Base-by-base conservation (phyloP, 2,113 vertebrate genomes). In the Macquaria australasica region DNA sequence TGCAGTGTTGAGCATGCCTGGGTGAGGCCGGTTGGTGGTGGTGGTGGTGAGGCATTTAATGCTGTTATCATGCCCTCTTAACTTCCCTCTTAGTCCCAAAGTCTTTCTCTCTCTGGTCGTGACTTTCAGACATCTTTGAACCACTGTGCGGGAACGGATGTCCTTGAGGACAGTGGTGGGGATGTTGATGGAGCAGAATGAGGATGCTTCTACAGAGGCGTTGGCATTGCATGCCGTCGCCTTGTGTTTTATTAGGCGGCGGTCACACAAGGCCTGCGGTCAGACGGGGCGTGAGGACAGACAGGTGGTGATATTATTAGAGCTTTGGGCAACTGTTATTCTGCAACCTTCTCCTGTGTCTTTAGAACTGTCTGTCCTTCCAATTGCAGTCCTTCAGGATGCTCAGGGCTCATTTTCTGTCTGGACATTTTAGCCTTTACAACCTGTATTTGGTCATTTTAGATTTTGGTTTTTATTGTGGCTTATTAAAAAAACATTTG, bases 101-200 rank as follows among this genome's bases (percentile, higher is more conserved):
- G 18, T 14, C 37, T 41, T 4, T 48, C 41, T 34, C 39, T 77
- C 55, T 56, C 48, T 23, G 20, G 62, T 45, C 53, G 18, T 87
- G 91, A 91, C 94, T 94, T 94, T 89, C 74, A 92, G 86, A 93
- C 80, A 77, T 87, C 92, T 90, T 90, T 85, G 76, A 80, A 68
- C 73, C 73, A 28, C 70, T 20, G 83, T 28, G 48, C 53, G 73
- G 76, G 64, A 37, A 41, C 8, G 5, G 14, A 16, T 2, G 81
- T 75, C 76, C 87, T 87, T 69, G 85, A 21, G 18, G 43, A 34
- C 25, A 0, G 64, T 3, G 72, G 25, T 23, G 58, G 48, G 66
- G 63, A 23, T 76, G 63, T 78, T 55, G 64, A 55, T 43, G 53
- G 77, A 10, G 73, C 58, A 37, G 73, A 83, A 75, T 73, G 45